Base-by-base conservation (phyloP, 2,113 vertebrate species). In the Alces alces region DNA sequence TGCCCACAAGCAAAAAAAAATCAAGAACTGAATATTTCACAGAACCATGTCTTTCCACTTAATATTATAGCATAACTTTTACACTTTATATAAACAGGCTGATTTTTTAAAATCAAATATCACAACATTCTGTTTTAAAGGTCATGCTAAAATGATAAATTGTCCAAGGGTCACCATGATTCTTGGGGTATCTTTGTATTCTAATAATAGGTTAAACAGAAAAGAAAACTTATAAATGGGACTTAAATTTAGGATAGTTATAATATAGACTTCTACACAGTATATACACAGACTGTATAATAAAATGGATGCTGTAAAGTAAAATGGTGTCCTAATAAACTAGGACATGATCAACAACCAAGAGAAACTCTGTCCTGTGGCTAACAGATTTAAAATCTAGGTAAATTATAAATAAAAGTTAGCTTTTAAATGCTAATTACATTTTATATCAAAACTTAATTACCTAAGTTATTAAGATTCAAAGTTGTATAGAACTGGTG, bases 371-470 rank as follows among this genome's bases (percentile, higher is more conserved):
- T 86, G 52, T 78, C 23, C 5, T 73, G 6, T 73, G 17, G 39
- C 39, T 36, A 52, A 94, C 16, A 82, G 45, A 95, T n/a, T 60
- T 86, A 84, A 97, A 94, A 97, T 92, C 52, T 66, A 94, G 17
- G 83, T 43, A 88, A 80, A 82, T 43, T 90, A 57, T 57, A 7
- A 52, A 89, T 55, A 89, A 79, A 82, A 84, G 45, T 0, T 57
- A 45, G 55, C n/a, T 50, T 87, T 58, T 52, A 95, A 90, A 45
- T 78, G 33, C 23, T 58, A 19, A n/a, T 93, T 90, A 93, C 9
- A 86, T 30, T 95, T 86, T 55, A 86, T 50, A 76, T 45, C 47
- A 93, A 83, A 96, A 90, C 7, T 47, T 93, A 57, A 58, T 58
- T 87, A 84, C 16, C 14, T 55, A 82, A 73, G 14, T 61, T 79